phyloP scores from a whole-genome alignment of 2,113 vertebrate species.

The Daboia siamensis region DNA sequence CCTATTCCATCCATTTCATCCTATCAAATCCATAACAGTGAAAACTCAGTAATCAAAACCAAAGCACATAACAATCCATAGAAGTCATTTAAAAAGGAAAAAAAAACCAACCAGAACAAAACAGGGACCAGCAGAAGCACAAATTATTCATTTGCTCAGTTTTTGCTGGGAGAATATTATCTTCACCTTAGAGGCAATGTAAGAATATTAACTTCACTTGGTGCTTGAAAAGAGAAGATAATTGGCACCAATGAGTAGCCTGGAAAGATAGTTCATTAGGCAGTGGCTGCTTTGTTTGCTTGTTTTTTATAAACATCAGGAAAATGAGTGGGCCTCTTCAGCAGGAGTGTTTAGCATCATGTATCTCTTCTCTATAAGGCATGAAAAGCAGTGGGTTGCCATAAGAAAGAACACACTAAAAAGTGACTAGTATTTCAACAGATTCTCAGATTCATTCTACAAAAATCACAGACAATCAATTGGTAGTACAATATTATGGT shows the following conservation, averaged over 20 bases:
- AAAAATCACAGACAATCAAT: neutral
- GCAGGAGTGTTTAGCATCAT: neutral
- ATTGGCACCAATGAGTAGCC: neutral
- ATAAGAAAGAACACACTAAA: neutral
- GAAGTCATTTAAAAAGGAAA: neutral
- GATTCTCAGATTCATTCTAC: neutral
- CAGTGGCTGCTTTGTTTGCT: neutral
- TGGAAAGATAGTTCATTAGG: neutral
- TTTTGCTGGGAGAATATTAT: neutral
- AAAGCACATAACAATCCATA: neutral
- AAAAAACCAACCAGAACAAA: neutral
- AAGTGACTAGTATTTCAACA: neutral
- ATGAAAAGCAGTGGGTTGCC: no score
- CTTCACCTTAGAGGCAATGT: neutral
- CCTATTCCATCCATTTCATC: neutral
- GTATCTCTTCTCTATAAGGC: no score
- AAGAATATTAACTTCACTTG: neutral
- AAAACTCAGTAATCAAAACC: neutral
- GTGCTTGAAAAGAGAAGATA: neutral
- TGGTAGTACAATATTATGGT: neutral
- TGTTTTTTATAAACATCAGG: neutral
- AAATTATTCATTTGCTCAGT: neutral
- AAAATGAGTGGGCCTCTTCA: neutral
- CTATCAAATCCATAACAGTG: neutral
- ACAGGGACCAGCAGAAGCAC: neutral